A percentile compares a stretch with the other conserved stretches of the same genome.
Conservation (phyloP, 2,113 vertebrate species). For the Oryzias melastigma region DNA sequence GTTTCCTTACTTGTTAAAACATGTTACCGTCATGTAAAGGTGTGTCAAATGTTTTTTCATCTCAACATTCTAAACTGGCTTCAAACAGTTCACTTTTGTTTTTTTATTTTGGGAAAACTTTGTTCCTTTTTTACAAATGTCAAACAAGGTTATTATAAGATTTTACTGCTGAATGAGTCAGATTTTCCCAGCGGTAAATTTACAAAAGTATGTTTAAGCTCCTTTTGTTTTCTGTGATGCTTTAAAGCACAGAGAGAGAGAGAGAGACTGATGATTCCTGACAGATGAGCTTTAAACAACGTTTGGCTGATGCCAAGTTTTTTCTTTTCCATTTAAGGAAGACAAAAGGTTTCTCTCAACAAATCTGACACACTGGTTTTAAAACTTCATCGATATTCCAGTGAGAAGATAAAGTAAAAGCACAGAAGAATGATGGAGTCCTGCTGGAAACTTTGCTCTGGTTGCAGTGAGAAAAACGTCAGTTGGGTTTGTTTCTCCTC, state of each 20-base stretch:
- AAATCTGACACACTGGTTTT: not conserved
- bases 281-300: not conserved
- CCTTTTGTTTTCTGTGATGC: no score
- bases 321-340: constrained; percentile 48
- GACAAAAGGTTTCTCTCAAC: constrained; percentile 23
- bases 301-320: not conserved
- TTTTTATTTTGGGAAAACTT: no score
- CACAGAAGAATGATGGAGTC: not conserved
- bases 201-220: no score
- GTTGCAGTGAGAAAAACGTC: constrained; percentile 30
- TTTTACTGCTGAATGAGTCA: no score
- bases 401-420: not conserved
- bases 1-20: no score
- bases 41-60: no score
- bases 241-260: not conserved
- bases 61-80: no score
- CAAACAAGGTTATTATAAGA: no score
- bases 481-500: constrained; percentile 17
- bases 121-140: no score
- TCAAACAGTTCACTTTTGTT: no score
- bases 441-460: not conserved
- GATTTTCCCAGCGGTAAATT: no score
- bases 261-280: not conserved
- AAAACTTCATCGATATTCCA: not conserved
- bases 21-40: no score